phyloP scores from a whole-genome alignment of 1,140 invertebrate species.

The Tetramorium simillimum region DNA sequence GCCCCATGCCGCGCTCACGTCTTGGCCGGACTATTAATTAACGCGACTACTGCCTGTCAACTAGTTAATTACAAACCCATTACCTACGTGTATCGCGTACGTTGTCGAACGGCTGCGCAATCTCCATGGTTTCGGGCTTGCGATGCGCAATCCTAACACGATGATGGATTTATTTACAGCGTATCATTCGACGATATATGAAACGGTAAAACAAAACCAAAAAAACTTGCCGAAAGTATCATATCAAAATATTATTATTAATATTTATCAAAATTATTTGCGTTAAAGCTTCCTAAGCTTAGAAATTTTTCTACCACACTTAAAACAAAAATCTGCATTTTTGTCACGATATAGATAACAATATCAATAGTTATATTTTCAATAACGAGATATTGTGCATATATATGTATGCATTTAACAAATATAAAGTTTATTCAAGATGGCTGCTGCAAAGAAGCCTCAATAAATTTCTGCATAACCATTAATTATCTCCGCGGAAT shows the following conservation, averaged over 20 bases:
- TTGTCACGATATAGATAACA: not conserved
- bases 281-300: not conserved
- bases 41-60: conserved; percentile 65
- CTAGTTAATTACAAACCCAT: conserved; percentile 64
- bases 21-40: conserved; percentile 70
- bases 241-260: not conserved
- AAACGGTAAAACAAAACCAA: not conserved
- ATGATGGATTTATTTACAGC: conserved; percentile 1
- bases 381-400: not conserved
- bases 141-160: not conserved
- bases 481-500: conserved; percentile 66
- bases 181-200: not conserved
- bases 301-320: not conserved
- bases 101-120: conserved; percentile 27
- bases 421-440: conserved; percentile 2
- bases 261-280: not conserved
- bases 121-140: conserved; percentile 3
- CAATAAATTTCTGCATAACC: conserved; percentile 49
- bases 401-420: not conserved
- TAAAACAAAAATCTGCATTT: not conserved
- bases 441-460: not conserved
- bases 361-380: not conserved
- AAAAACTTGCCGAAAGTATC: not conserved
- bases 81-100: conserved; percentile 21
- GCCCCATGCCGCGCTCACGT: conserved; percentile 56